Evolutionary conservation across 1,140 invertebrate species (phyloP).

Genomic region (Drosophila nebulosa): DNA sequence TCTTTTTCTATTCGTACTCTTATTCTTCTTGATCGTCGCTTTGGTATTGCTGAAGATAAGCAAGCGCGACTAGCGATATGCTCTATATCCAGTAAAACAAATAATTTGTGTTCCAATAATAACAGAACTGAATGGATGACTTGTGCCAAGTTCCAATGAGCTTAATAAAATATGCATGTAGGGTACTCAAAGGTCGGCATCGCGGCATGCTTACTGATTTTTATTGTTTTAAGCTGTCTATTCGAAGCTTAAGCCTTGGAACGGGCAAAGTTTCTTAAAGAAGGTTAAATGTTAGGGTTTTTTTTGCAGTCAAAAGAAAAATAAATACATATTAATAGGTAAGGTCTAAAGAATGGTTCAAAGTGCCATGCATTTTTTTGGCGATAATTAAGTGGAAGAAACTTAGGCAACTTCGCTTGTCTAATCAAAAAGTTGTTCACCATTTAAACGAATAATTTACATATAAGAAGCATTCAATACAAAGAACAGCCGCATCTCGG

Average conservation of each 20-base stretch:
- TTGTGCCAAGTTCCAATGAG: no score
- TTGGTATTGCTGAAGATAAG: neutral
- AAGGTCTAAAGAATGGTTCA: neutral
- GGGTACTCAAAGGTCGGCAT: neutral
- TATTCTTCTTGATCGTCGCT: neutral
- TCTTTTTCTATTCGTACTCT: neutral
- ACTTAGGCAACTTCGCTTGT: neutral
- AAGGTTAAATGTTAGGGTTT: conserved; percentile 43
- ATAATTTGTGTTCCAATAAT: no score
- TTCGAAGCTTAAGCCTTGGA: conserved; percentile 58
- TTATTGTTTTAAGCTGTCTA: conserved; percentile 1
- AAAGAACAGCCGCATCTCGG: neutral
- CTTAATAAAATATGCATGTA: neutral
- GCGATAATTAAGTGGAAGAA: neutral
- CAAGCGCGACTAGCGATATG: neutral
- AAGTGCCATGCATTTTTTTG: neutral
- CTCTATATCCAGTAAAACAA: neutral
- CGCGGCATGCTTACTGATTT: neutral
- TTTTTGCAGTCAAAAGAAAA: neutral
- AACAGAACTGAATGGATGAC: no score
- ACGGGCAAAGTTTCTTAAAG: conserved; percentile 41
- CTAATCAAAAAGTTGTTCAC: neutral
- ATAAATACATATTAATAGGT: neutral
- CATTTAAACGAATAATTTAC: neutral
- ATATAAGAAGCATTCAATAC: neutral